A percentile compares a stretch with the other conserved stretches of the same genome.
Evolutionary conservation across 2,797 vertebrate genomes (phyloP).

Genomic region (Momotus momota): DNA sequence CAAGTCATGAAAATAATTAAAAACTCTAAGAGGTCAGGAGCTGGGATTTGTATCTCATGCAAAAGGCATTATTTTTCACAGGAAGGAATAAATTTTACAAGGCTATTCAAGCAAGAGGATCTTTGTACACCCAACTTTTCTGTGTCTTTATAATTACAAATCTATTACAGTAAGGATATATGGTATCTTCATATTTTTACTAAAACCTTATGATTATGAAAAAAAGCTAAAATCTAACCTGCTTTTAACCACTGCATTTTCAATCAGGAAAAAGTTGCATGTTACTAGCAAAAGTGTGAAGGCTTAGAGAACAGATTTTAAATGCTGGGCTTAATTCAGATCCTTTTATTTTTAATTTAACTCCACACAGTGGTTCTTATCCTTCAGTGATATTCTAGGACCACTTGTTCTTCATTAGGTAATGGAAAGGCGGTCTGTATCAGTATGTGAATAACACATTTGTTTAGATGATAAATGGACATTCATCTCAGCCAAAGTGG

Average conservation of each 20-base stretch:
- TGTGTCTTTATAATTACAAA: neutral
- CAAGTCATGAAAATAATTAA: slow-evolving; percentile 12
- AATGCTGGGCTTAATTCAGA: neutral
- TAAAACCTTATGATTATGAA: neutral
- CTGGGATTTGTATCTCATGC: neutral
- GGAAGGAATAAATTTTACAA: neutral
- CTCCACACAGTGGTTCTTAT: neutral
- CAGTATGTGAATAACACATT: neutral
- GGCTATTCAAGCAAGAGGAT: neutral
- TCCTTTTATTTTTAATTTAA: neutral
- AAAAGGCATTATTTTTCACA: neutral
- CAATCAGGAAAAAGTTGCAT: neutral
- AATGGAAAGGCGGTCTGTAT: neutral
- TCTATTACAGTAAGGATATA: neutral
- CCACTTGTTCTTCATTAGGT: neutral
- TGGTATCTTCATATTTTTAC: neutral
- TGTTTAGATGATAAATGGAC: neutral
- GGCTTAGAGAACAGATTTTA: neutral
- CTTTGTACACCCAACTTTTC: neutral
- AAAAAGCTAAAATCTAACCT: neutral
- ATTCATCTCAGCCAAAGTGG: neutral
- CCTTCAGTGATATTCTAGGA: neutral
- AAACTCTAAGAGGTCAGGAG: neutral
- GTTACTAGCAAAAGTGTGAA: neutral
- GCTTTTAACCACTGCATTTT: neutral